These are phyloP conservation scores for Holothuria leucospilota DNA, from an alignment of 53 echinoderm and acorn worm species.

Conservation along the genomic window DNA sequence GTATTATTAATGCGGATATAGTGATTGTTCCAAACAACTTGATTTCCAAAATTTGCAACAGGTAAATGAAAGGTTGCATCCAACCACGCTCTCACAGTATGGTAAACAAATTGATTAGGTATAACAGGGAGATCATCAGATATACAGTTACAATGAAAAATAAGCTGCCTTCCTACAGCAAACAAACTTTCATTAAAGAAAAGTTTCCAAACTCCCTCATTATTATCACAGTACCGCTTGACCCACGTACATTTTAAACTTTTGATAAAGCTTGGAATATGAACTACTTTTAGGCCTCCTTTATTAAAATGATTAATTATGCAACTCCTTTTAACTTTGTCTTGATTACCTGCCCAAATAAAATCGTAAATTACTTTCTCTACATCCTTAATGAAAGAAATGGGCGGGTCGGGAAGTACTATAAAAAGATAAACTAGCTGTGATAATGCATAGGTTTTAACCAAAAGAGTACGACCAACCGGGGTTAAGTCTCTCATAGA, in stretches of 20 bases:
- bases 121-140: not conserved
- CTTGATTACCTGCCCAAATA: not conserved
- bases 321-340: not conserved
- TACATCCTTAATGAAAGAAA: not conserved
- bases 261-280: not conserved
- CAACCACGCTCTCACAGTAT: conserved; percentile 1
- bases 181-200: too few relatives aligned
- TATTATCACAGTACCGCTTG: not conserved
- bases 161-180: too few relatives aligned
- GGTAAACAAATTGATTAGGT: not conserved
- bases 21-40: not conserved
- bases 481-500: too few relatives aligned
- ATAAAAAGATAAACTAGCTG: not conserved
- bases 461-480: not conserved
- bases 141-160: too few relatives aligned
- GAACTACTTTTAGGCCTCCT: not conserved
- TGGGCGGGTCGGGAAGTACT: not conserved
- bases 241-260: not conserved
- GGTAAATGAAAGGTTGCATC: not conserved
- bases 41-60: too few relatives aligned
- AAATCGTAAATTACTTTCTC: not conserved
- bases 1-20: not conserved
- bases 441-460: not conserved
- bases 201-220: too few relatives aligned
- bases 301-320: not conserved